These are phyloP conservation scores for Lasioglossum baleicum DNA, from an alignment of 1,140 invertebrate genomes.

Conservation along the genomic window DNA sequence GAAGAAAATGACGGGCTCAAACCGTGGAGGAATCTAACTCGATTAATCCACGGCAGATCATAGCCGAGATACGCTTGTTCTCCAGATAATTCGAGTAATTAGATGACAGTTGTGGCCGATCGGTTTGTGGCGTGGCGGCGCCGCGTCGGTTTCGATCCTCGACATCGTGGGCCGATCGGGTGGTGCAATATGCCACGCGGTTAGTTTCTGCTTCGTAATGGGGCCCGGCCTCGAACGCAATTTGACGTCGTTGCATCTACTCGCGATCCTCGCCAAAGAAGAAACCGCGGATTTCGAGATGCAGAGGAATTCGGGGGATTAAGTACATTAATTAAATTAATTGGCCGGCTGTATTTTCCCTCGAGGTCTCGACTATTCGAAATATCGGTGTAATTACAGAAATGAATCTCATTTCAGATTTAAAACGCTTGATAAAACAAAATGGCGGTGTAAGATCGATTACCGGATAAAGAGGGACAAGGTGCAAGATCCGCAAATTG, in stretches of 20 bases:
- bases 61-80: background rate
- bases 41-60: background rate
- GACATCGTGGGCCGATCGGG: background rate
- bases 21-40: background rate
- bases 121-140: too few relatives aligned
- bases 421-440: too few relatives aligned
- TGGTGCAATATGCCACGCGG: constrained; percentile 11
- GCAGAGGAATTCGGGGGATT: background rate
- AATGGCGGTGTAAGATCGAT: too few relatives aligned
- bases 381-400: too few relatives aligned
- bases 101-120: background rate
- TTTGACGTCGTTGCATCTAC: background rate
- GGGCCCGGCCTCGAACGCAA: background rate
- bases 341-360: too few relatives aligned
- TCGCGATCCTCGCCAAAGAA: background rate
- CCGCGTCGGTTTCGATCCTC: background rate
- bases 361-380: too few relatives aligned
- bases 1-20: background rate
- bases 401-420: too few relatives aligned
- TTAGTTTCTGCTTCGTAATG: constrained; percentile 15
- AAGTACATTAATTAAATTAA: too few relatives aligned
- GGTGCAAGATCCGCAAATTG: too few relatives aligned
- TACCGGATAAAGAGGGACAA: too few relatives aligned
- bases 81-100: constrained; percentile 11
- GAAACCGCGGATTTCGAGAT: background rate